Conservation (phyloP, 2,797 vertebrate genomes). For the Spinus pinus region DNA sequence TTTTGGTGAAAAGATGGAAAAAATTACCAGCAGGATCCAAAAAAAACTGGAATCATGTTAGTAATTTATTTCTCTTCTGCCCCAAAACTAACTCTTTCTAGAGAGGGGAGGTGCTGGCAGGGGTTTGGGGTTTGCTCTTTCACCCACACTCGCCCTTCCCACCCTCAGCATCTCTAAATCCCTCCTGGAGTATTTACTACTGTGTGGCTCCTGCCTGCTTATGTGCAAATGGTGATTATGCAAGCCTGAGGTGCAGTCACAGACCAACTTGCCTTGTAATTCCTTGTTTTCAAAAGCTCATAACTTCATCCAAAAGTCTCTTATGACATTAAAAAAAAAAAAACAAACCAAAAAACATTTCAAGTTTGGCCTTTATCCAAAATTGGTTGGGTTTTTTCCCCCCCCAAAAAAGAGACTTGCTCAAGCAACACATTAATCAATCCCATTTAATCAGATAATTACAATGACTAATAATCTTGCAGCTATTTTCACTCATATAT, state of each 20-base stretch:
- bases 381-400: background rate
- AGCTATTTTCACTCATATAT: background rate
- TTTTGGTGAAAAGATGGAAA: slow-evolving; percentile 98
- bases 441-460: background rate
- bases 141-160: rapidly evolving
- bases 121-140: background rate
- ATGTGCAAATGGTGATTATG: background rate
- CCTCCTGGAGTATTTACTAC: background rate
- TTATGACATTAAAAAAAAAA: background rate
- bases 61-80: slow-evolving; percentile 23
- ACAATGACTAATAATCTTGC: background rate
- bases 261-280: background rate
- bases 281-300: slow-evolving; percentile 1
- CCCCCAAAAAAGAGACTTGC: background rate
- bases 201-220: background rate
- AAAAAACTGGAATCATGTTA: slow-evolving; percentile 99
- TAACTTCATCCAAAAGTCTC: slow-evolving; percentile 2
- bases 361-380: background rate
- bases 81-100: background rate
- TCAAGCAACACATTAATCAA: background rate
- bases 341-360: background rate
- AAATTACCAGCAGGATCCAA: slow-evolving; percentile 96
- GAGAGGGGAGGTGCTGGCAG: background rate
- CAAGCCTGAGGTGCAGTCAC: background rate
- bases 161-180: background rate